Conservation (phyloP, 2,113 vertebrate species). For the Pseudorectes ferrugineus region DNA sequence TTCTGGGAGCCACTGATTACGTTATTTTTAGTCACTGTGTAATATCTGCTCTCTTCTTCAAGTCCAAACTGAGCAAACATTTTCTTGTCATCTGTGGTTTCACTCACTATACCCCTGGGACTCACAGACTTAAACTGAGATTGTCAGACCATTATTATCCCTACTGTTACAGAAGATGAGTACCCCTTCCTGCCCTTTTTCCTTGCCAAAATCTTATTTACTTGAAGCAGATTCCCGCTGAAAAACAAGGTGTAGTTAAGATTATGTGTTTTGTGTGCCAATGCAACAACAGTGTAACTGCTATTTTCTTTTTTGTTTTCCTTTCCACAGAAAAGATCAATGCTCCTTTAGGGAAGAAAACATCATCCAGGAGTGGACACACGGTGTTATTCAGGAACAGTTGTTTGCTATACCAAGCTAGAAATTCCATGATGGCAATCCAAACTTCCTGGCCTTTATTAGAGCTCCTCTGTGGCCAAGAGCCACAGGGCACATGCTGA, state of each 20-base stretch:
- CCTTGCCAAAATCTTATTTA: not conserved
- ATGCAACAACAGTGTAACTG: not conserved
- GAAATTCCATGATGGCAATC: not conserved
- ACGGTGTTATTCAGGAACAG: not conserved
- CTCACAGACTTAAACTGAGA: not conserved
- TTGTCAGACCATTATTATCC: not conserved
- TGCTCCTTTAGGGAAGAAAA: not conserved
- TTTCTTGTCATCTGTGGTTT: not conserved
- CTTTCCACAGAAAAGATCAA: not conserved
- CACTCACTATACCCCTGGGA: not conserved
- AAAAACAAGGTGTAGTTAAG: not conserved
- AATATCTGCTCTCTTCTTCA: not conserved
- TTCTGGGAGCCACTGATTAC: not conserved
- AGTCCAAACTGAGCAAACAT: not conserved
- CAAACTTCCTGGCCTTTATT: not conserved
- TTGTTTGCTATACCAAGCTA: not conserved
- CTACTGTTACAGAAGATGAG: not conserved
- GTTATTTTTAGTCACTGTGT: not conserved
- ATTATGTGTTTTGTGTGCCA: not conserved
- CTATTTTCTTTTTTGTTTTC: not conserved
- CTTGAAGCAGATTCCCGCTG: not conserved
- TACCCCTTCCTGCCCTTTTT: not conserved
- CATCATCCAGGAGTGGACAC: not conserved
- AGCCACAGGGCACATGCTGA: not conserved
- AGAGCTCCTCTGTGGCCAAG: not conserved